phyloP scores from a whole-genome alignment of 1,140 invertebrate species.

The Aphaenogaster floridana region DNA sequence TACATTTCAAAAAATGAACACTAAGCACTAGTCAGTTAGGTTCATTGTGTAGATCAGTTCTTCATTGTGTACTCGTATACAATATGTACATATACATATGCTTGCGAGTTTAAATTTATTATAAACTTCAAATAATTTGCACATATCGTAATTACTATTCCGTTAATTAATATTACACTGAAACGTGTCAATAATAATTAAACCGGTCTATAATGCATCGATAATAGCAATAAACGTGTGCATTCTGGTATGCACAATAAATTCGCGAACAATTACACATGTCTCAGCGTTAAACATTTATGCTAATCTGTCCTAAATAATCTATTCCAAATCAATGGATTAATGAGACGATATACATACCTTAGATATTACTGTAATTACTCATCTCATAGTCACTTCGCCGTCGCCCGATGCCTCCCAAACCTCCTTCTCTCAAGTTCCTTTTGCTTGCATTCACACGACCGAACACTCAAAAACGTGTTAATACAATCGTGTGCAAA shows the following conservation, averaged over 20 bases:
- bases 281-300: background rate
- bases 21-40: background rate
- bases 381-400: background rate
- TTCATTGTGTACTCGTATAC: background rate
- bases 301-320: background rate
- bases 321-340: background rate
- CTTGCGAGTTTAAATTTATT: background rate
- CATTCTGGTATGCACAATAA: background rate
- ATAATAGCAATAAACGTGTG: slow-evolving; percentile 1
- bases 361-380: background rate
- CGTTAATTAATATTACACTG: slow-evolving; percentile 2
- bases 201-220: background rate
- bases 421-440: background rate
- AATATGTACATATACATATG: background rate
- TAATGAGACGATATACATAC: background rate
- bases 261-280: background rate
- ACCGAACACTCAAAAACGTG: background rate
- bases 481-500: background rate
- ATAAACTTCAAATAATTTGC: background rate
- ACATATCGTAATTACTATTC: background rate
- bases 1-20: background rate
- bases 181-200: slow-evolving; percentile 13
- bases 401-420: background rate
- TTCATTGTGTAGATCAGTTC: too few relatives aligned
- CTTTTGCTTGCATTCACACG: background rate